phyloP scores from a whole-genome alignment of 2,113 vertebrate species.

The Eretmodus cyanostictus region DNA sequence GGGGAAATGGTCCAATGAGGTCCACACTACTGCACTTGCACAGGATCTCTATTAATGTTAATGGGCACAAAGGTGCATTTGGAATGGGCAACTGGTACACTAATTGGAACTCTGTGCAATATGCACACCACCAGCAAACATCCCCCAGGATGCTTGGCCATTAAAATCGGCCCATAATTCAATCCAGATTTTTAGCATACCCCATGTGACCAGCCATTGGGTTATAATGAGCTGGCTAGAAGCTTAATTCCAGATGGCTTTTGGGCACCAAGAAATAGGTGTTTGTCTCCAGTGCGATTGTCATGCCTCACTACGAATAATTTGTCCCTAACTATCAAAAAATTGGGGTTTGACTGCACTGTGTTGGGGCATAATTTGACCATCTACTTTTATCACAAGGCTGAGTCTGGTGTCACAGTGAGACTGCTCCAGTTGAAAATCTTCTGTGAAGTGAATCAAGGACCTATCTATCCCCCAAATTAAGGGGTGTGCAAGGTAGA shows the following conservation, averaged over 20 bases:
- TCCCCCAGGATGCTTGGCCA: neutral
- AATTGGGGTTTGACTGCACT: neutral
- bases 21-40: neutral
- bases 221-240: neutral
- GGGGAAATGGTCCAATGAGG: neutral
- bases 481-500: neutral
- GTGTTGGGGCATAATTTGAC: neutral
- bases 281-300: neutral
- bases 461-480: neutral
- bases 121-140: neutral
- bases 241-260: neutral
- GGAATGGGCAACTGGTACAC: neutral
- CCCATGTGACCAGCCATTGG: neutral
- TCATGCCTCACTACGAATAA: neutral
- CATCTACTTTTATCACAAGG: neutral
- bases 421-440: neutral
- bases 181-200: neutral
- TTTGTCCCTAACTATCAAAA: neutral
- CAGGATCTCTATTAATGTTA: neutral
- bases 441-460: neutral
- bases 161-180: neutral
- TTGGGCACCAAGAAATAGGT: neutral
- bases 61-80: neutral
- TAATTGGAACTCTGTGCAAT: neutral
- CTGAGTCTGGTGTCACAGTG: neutral